A percentile compares a stretch with the other conserved stretches of the same genome.
These are phyloP conservation scores for Drymodes brunneopygia DNA, from an alignment of 2,113 vertebrate genomes.

Conservation along the genomic window DNA sequence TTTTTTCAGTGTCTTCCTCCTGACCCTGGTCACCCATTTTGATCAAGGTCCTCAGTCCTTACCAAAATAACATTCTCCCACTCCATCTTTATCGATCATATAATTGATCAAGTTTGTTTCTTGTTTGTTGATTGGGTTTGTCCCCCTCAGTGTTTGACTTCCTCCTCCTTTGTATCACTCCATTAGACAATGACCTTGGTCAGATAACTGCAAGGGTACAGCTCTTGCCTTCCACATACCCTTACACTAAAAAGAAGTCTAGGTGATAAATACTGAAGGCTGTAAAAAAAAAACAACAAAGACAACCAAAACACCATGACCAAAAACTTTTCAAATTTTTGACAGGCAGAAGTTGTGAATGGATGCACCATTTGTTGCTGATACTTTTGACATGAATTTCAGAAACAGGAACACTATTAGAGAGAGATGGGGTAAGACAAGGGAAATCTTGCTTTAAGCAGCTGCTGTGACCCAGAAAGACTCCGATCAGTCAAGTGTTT, in stretches of 20 bases:
- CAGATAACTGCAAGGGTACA: neutral
- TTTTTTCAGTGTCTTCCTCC: neutral
- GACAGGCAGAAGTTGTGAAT: neutral
- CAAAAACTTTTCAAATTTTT: neutral
- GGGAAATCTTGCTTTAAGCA: neutral
- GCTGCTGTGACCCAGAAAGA: neutral
- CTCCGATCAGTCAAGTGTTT: neutral
- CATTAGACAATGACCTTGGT: neutral
- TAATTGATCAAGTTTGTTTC: neutral
- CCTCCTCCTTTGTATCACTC: neutral
- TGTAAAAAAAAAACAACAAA: neutral
- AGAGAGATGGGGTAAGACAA: neutral
- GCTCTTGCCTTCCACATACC: neutral
- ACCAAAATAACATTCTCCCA: neutral
- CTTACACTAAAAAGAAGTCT: neutral
- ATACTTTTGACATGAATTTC: neutral
- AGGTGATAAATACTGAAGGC: neutral
- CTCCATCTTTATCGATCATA: fast-evolving
- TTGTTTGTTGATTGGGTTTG: neutral
- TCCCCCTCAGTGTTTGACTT: neutral
- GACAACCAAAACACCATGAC: neutral
- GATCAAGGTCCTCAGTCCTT: neutral
- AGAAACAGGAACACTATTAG: neutral
- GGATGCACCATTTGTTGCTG: neutral
- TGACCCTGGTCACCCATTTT: neutral